A percentile compares a stretch with the other conserved stretches of the same genome.
Evolutionary conservation across 2,797 vertebrate species (phyloP).

Genomic region (Tympanoctomys barrerae): DNA sequence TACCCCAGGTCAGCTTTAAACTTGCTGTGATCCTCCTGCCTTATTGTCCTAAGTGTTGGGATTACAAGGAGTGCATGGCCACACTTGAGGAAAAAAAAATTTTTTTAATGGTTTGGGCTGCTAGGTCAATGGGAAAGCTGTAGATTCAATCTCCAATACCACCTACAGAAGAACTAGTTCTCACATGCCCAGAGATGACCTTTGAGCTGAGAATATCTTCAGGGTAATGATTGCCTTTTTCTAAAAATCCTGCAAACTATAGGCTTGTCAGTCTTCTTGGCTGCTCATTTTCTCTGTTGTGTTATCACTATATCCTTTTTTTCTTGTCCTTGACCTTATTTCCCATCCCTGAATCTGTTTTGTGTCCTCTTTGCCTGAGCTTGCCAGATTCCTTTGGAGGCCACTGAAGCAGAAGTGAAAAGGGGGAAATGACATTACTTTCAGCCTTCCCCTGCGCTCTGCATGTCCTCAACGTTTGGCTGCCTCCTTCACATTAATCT

Average conservation of each 20-base stretch:
- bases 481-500: slow-evolving; percentile 66
- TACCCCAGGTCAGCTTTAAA: not conserved
- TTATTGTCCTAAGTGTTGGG: not conserved
- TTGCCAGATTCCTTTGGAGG: slow-evolving; percentile 65
- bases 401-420: slow-evolving; percentile 66
- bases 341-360: not conserved
- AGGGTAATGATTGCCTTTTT: slow-evolving; percentile 52
- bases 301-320: slow-evolving; percentile 55
- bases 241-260: slow-evolving; percentile 7
- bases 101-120: not conserved
- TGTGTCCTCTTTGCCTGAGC: slow-evolving; percentile 25
- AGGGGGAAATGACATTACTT: slow-evolving; percentile 59
- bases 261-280: not conserved
- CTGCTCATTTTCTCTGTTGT: slow-evolving; percentile 34
- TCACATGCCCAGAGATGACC: not conserved
- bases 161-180: not conserved
- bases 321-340: slow-evolving; percentile 66
- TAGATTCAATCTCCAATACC: not conserved
- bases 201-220: slow-evolving; percentile 26
- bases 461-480: slow-evolving; percentile 20
- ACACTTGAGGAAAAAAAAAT: not conserved
- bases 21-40: not conserved
- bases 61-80: not conserved
- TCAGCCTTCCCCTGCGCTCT: slow-evolving; percentile 17
- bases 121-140: not conserved